Conservation (phyloP, 2,797 vertebrate species). For the Acanthurus lineatus region DNA sequence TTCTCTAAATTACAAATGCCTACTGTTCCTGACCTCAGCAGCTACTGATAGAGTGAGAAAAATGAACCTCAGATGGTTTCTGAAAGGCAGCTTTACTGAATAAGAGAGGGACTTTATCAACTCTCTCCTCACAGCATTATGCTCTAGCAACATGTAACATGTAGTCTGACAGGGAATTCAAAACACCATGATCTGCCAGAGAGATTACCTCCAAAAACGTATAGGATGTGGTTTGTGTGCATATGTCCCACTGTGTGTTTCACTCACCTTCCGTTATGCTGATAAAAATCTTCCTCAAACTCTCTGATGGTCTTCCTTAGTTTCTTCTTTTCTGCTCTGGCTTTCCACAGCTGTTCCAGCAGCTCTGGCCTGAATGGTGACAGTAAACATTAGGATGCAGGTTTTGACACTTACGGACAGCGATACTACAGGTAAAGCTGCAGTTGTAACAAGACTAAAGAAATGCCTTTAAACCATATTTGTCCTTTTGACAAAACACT, state of each 20-base stretch:
- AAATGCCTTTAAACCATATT: neutral
- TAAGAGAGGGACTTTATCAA: neutral
- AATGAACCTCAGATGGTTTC: neutral
- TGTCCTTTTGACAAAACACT: neutral
- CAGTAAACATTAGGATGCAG: constrained; percentile 30
- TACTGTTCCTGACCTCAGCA: too few species aligned
- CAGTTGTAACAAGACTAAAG: too few species aligned
- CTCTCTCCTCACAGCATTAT: neutral
- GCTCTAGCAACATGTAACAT: too few species aligned
- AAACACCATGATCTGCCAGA: too few species aligned
- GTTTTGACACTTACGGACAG: neutral
- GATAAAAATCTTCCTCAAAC: constrained; percentile 97
- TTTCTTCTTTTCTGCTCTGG: constrained; percentile 97
- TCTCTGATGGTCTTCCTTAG: constrained; percentile 93
- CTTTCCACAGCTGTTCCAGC: constrained; percentile 98
- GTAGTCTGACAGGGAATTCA: too few species aligned
- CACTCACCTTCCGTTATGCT: constrained; percentile 95
- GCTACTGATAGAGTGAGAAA: too few species aligned
- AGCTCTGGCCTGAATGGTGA: constrained; percentile 92
- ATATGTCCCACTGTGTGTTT: neutral
- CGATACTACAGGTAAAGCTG: neutral
- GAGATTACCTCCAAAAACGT: too few species aligned
- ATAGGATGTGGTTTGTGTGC: neutral
- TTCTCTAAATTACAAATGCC: too few species aligned
- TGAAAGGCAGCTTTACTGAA: neutral